Evolutionary conservation across 2,797 vertebrate species (phyloP).

Genomic region (Gymnocypris eckloni): DNA sequence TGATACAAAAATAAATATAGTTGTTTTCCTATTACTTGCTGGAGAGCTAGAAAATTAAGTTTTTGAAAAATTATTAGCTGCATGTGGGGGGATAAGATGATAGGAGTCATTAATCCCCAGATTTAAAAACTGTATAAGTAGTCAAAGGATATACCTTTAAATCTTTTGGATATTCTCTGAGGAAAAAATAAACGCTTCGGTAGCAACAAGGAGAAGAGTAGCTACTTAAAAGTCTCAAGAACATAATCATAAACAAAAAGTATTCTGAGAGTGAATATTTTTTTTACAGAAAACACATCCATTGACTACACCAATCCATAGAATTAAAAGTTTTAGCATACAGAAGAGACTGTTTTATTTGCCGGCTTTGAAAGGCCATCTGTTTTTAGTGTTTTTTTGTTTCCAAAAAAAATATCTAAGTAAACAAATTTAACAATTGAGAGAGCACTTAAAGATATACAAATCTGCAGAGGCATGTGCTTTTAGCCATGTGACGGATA

Average conservation of each 20-base stretch:
- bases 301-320: neutral
- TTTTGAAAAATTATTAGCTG: neutral
- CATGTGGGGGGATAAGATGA: neutral
- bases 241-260: neutral
- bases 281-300: neutral
- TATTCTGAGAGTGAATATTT: neutral
- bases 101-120: neutral
- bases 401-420: neutral
- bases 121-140: neutral
- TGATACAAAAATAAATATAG: conserved; percentile 44
- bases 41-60: neutral
- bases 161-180: neutral
- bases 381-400: neutral
- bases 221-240: neutral
- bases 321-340: neutral
- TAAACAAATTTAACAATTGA: conserved; percentile 1
- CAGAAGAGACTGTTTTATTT: neutral
- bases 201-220: too few relatives aligned
- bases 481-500: conserved; percentile 44
- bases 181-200: neutral
- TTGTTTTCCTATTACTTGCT: neutral
- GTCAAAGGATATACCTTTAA: neutral
- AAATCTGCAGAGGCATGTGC: conserved; percentile 41
- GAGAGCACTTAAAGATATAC: conserved; percentile 16
- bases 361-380: neutral